A percentile compares a stretch with the other conserved stretches of the same genome.
phyloP scores from a whole-genome alignment of 2,113 vertebrate species.

The rat (Rattus norvegicus) region GRCr8 NC_086027.1:57633001-57633500 shows the following conservation, averaged over 20 bases:
- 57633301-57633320: conserved; percentile 2
- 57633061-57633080: neutral
- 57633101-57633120: neutral
- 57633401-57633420: neutral
- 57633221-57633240: too few species aligned
- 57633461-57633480: conserved; percentile 37
- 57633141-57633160: neutral
- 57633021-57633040: conserved; percentile 11
- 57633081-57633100: neutral
- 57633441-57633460: neutral
- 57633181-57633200: too few species aligned
- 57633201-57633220: too few species aligned
- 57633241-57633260: too few species aligned
- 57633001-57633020: neutral
- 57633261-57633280: too few species aligned
- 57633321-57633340: neutral
- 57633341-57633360: conserved; percentile 21
- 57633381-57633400: neutral
- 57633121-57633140: neutral
- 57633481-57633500: neutral
- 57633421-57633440: conserved; percentile 42
- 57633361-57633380: neutral
- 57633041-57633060: neutral
- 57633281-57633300: neutral
- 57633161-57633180: too few species aligned